These are phyloP conservation scores for Parapristionchus giblindavisi DNA, from an alignment of 2,888 invertebrate genomes.

Conservation along the genomic window DNA sequence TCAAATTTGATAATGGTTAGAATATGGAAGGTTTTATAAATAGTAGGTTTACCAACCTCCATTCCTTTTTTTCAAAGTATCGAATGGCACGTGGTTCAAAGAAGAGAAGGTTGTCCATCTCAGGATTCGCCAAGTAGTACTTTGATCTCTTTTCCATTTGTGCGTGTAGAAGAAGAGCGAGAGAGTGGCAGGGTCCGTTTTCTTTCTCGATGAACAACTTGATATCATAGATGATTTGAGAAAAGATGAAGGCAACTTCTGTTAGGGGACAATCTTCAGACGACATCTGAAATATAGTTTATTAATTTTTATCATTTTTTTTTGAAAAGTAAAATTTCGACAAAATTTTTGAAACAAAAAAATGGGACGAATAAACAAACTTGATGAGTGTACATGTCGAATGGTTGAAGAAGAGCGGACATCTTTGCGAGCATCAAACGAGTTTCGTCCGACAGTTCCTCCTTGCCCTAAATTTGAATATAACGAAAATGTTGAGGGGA, in stretches of 20 bases:
- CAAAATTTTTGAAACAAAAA: no score
- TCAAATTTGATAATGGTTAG: no score
- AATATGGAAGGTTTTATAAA: no score
- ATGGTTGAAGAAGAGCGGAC: no score
- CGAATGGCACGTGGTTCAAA: conserved; percentile 7
- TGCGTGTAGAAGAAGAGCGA: not conserved
- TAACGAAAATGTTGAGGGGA: not conserved
- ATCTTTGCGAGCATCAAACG: no score
- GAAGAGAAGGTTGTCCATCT: conserved; percentile 18
- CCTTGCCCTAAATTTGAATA: no score
- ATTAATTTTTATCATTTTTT: no score
- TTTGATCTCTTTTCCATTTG: conserved; percentile 9
- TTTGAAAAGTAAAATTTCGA: not conserved
- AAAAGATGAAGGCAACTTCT: conserved; percentile 5
- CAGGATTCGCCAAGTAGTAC: conserved; percentile 6
- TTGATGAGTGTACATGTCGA: not conserved
- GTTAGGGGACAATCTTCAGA: not conserved
- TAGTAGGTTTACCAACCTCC: no score
- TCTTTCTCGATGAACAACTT: not conserved
- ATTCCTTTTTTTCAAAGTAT: no score
- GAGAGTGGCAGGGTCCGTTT: not conserved
- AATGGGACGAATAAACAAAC: no score
- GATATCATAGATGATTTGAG: not conserved
- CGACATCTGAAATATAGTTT: conserved; percentile 1
- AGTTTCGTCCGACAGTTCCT: no score